Evolutionary conservation across 2,113 vertebrate genomes (phyloP).

Genomic region (Poeciliopsis occidentalis): DNA sequence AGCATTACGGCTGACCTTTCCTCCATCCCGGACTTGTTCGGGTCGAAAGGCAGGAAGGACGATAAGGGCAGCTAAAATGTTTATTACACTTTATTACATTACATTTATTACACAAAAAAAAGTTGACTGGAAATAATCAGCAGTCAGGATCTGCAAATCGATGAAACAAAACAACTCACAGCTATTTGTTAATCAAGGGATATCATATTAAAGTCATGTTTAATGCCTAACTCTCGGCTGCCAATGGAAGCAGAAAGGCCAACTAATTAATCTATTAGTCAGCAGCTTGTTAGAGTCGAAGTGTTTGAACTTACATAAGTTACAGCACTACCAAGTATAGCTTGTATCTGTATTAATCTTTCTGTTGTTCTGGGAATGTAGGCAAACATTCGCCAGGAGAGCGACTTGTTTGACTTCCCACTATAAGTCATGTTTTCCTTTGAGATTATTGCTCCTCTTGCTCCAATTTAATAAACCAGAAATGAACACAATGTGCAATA

Average conservation of each 20-base stretch:
- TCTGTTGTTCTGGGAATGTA: background rate
- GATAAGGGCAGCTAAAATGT: too few species aligned
- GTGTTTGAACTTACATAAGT: background rate
- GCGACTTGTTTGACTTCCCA: too few species aligned
- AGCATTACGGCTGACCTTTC: background rate
- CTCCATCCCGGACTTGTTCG: too few species aligned
- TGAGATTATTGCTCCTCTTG: background rate
- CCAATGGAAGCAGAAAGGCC: background rate
- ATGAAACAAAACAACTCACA: background rate
- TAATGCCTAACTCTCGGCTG: background rate
- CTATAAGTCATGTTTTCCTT: background rate
- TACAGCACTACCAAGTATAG: background rate
- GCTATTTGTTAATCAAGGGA: background rate
- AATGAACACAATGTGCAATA: background rate
- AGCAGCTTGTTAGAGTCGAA: background rate
- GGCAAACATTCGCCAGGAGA: background rate
- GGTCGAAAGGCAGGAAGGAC: too few species aligned
- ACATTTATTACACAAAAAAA: background rate
- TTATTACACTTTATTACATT: too few species aligned
- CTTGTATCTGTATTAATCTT: background rate
- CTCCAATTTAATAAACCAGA: background rate
- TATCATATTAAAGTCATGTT: background rate
- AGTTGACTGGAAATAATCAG: background rate
- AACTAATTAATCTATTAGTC: background rate
- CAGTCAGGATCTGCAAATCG: background rate